Conservation (phyloP, 2,888 invertebrate genomes). For the Homarus gammarus region DNA sequence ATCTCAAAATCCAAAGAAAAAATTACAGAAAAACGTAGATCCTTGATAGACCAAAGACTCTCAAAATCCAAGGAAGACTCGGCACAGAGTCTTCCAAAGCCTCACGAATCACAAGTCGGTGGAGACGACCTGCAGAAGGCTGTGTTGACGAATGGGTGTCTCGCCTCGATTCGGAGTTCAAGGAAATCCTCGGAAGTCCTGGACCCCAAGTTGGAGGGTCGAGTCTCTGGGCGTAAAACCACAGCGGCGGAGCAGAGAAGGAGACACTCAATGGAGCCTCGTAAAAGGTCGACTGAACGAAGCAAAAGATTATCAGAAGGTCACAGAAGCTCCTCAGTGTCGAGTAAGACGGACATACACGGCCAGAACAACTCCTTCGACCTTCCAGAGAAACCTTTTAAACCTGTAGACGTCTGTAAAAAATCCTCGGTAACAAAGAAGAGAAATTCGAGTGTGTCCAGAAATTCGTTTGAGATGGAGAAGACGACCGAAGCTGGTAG, state of each 20-base stretch:
- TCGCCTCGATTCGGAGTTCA: not conserved
- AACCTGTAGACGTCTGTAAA: not conserved
- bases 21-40: too few species aligned
- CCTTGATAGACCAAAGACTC: not conserved
- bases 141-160: not conserved
- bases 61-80: not conserved
- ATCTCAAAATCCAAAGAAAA: too few species aligned
- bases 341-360: not conserved
- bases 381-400: not conserved
- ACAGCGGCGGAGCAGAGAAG: not conserved
- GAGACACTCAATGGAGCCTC: slow-evolving; percentile 9
- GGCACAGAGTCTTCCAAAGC: not conserved
- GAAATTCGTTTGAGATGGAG: not conserved
- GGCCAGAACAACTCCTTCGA: not conserved
- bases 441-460: not conserved
- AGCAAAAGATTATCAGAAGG: not conserved
- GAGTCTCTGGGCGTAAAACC: not conserved
- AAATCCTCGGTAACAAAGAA: not conserved
- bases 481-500: not conserved
- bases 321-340: not conserved
- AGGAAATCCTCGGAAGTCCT: not conserved
- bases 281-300: not conserved
- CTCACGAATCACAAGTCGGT: not conserved
- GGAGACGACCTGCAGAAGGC: not conserved
- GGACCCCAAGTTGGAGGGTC: not conserved